Evolutionary conservation across 37 sponge, comb jelly and placozoan genomes (phyloP).

Genomic region (Halichondria panicea): DNA sequence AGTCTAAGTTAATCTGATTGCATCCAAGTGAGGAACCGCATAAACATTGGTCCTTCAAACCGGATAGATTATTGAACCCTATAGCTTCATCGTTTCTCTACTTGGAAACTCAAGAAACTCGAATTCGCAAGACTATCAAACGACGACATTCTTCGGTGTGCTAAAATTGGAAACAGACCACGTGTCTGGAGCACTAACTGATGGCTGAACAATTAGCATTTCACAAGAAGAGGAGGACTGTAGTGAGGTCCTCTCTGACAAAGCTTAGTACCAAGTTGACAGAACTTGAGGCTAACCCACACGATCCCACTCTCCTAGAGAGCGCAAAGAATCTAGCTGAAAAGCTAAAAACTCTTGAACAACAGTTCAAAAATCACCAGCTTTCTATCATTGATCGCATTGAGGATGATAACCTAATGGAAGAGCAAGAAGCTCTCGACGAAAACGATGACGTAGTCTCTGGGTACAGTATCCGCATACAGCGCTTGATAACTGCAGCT

Average conservation of each 20-base stretch:
- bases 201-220: constrained; percentile 1
- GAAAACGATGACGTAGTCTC: constrained; percentile 19
- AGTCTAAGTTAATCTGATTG: too few species aligned
- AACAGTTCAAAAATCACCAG: constrained; percentile 13
- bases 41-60: constrained; percentile 23
- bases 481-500: neutral
- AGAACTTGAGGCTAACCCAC: constrained; percentile 21
- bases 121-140: neutral
- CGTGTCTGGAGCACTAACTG: neutral
- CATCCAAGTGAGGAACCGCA: constrained; percentile 12
- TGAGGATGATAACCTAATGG: constrained; percentile 11
- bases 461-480: neutral
- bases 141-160: neutral
- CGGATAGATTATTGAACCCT: constrained; percentile 5
- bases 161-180: constrained; percentile 1
- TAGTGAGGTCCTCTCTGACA: constrained; percentile 27
- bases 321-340: neutral
- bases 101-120: too few species aligned
- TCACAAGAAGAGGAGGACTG: constrained; percentile 40
- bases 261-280: constrained; percentile 23
- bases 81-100: constrained; percentile 5
- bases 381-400: constrained; percentile 9
- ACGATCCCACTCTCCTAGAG: constrained; percentile 15
- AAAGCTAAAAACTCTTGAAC: constrained; percentile 19
- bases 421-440: constrained; percentile 17